Evolutionary conservation across 2,797 vertebrate genomes (phyloP).

Genomic region (Takifugu ocellatus): DNA sequence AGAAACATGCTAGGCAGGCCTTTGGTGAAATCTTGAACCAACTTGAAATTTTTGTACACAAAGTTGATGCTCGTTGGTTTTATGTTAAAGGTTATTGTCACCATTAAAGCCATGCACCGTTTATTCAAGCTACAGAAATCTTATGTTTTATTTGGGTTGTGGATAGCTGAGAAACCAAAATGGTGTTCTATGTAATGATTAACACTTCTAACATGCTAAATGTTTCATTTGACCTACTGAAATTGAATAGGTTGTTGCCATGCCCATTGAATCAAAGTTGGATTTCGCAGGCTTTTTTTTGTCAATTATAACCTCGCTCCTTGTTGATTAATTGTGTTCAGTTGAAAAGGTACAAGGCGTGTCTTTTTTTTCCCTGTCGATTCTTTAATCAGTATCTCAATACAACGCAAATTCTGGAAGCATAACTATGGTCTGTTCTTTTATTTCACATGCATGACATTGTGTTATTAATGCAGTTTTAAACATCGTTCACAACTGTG

Average conservation of each 20-base stretch:
- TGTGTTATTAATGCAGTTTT: constrained; percentile 2
- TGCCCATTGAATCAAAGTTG: constrained; percentile 80
- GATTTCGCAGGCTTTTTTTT: constrained; percentile 80
- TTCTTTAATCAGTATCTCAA: constrained; percentile 74
- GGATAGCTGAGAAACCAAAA: constrained; percentile 58
- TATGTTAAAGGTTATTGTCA: constrained; percentile 65
- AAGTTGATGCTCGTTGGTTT: constrained; percentile 57
- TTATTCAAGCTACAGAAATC: constrained; percentile 85
- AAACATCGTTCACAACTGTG: background rate
- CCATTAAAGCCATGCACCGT: constrained; percentile 74
- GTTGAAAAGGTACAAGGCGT: constrained; percentile 78
- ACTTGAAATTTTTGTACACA: constrained; percentile 69
- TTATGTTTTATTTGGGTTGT: constrained; percentile 58
- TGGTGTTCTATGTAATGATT: constrained; percentile 61
- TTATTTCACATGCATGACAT: constrained; percentile 54
- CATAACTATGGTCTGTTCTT: constrained; percentile 54
- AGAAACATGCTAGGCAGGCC: constrained; percentile 69
- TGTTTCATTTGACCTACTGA: constrained; percentile 83
- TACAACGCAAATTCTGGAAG: constrained; percentile 73
- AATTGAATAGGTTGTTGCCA: constrained; percentile 70
- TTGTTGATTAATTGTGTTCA: constrained; percentile 86
- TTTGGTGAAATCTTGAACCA: constrained; percentile 74
- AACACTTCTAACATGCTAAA: constrained; percentile 68
- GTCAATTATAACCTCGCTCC: constrained; percentile 83
- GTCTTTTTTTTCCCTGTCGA: constrained; percentile 60